Conservation (phyloP, 1,140 invertebrate genomes). For the Ctenoplectra terminalis region DNA sequence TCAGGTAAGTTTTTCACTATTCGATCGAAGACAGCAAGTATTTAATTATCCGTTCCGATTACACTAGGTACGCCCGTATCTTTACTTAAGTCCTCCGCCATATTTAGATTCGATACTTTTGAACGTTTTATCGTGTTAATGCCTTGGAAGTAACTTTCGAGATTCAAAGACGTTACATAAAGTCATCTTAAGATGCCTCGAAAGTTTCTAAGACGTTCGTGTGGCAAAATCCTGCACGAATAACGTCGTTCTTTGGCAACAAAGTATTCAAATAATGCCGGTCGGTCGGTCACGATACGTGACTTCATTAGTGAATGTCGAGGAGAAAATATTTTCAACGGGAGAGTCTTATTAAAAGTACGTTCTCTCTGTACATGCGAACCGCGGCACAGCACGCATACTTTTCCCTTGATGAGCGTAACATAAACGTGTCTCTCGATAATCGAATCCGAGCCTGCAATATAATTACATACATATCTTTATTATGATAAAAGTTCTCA, state of each 20-base stretch:
- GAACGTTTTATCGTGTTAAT: neutral
- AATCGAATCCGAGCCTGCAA: no score
- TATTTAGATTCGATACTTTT: neutral
- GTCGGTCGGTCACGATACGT: slow-evolving; percentile 9
- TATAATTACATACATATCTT: neutral
- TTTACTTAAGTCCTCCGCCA: neutral
- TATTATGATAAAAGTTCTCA: neutral
- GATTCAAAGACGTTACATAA: neutral
- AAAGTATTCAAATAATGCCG: slow-evolving; percentile 2
- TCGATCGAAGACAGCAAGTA: neutral
- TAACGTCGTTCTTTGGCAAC: neutral
- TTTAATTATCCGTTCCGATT: neutral
- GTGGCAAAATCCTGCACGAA: neutral
- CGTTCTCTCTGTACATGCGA: neutral
- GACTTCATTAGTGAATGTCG: slow-evolving; percentile 4
- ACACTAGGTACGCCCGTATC: slow-evolving; percentile 17
- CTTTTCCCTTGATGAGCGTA: neutral
- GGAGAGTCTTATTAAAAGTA: slow-evolving; percentile 15
- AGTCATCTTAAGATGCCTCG: neutral
- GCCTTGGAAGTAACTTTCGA: neutral
- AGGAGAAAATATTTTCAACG: slow-evolving; percentile 30
- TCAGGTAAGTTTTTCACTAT: slow-evolving; percentile 58
- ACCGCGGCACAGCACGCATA: neutral
- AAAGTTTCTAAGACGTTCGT: neutral
- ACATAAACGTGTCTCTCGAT: neutral